Conservation (phyloP, 2,113 vertebrate genomes). For the Suncus etruscus region DNA sequence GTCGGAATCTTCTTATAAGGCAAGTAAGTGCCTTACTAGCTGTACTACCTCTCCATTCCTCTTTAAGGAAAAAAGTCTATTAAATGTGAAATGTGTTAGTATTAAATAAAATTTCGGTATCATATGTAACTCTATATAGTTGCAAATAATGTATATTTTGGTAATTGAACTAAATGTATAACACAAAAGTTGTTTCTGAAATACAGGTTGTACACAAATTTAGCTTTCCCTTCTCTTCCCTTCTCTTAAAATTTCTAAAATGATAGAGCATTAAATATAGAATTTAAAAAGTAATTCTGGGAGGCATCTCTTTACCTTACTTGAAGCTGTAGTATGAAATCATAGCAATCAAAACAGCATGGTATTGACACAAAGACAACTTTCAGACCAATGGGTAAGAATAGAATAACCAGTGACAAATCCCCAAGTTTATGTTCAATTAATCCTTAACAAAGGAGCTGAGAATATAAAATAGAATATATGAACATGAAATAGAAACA, state of each 20-base stretch:
- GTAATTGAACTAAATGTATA: not conserved
- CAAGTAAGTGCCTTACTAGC: too few relatives aligned
- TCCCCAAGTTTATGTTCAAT: too few relatives aligned
- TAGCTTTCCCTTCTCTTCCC: not conserved
- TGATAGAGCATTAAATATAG: not conserved
- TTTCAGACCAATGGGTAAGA: too few relatives aligned
- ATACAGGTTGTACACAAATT: not conserved
- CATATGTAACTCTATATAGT: not conserved
- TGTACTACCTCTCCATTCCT: too few relatives aligned
- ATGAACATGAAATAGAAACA: too few relatives aligned
- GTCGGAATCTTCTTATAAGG: too few relatives aligned
- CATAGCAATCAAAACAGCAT: too few relatives aligned
- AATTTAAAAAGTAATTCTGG: not conserved
- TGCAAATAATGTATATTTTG: not conserved
- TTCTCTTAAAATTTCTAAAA: not conserved
- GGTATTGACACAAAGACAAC: too few relatives aligned
- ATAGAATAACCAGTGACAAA: too few relatives aligned
- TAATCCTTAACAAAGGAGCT: too few relatives aligned
- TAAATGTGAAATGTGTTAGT: not conserved
- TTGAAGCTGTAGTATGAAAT: too few relatives aligned
- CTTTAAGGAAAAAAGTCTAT: not conserved
- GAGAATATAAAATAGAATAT: too few relatives aligned
- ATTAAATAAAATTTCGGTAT: not conserved
- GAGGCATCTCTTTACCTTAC: not conserved
- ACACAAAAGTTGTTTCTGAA: not conserved